Base-by-base conservation (phyloP, 2,888 invertebrate genomes). In the Meliscaeva auricollis region DNA sequence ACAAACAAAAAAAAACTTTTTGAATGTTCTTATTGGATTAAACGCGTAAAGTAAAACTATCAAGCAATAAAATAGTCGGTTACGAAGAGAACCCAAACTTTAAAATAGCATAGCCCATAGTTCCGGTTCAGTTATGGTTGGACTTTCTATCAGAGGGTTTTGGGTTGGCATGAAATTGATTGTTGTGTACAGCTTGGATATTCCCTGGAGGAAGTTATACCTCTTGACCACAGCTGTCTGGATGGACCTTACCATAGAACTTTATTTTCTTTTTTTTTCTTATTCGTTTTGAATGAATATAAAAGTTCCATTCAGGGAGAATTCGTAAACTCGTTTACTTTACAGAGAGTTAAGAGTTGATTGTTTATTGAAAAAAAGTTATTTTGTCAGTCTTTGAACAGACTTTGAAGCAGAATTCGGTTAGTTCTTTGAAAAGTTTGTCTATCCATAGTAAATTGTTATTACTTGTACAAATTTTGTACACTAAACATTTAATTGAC, bases 341-440 rank as follows among this genome's bases (percentile, higher is more conserved):
- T 70, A 50, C 70, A 58, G 69, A 41, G 41, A 60, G 38, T 60
- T 41, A 50, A 50, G 70, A 81, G 64, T 81, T 81, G 56, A 81
- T 81, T 81, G 75, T 81, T 81, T 76, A 76, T 80, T 75, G 70
- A 70, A 81, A 81, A 79, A 81, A 76, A 81, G 75, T 81, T 70
- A 58, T 76, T 62, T 70, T 64, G 32, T 54, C 66, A 58, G 66
- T 41, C 58, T 56, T 66, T 74, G 38, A 13, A 64, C 44, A 48
- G 50, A 62, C 48, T 60, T 72, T 52, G 5, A 30, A 64, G 20
- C 32, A 7, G 41, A 58, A 41, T 68, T 69, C 60, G 38, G 46
- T 54, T 32, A 62, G 74, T 80, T 75, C 30, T 17, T 30, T 35
- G n/a, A 38, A 35, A 80, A 69, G 68, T 74, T 80, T 60, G 50